Base-by-base conservation (phyloP, 2,113 vertebrate genomes). In the Falco punctatus region DNA sequence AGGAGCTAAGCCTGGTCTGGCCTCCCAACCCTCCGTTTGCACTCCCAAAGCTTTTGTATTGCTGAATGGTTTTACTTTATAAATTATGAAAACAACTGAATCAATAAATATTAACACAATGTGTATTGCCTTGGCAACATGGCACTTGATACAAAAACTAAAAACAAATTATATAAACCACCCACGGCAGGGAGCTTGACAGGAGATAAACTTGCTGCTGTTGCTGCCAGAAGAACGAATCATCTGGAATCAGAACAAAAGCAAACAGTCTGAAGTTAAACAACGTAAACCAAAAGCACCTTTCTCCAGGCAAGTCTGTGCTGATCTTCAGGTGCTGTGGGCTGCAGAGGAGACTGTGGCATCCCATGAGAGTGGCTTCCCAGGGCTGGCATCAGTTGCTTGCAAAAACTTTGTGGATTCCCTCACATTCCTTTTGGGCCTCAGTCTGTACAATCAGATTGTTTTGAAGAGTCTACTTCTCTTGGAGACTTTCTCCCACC, bases 71-170 rank as follows among this genome's bases (percentile, higher is more conserved):
- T 97, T 92, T 49, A n/a, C 74, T 90, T 91, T 86, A 90, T 80
- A 87, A 97, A 92, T 93, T 69, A 93, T 67, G 81, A 89, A 94
- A 94, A 86, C 74, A 73, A 80, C 74, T 11, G 81, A 96, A 96
- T 97, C 86, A 59, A 88, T 97, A 97, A 97, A 96, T 97, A 98
- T 94, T 97, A 96, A 69, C 95, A 97, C 95, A 95, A 95, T 86
- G 74, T 90, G 88, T 90, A 96, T 95, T 91, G 91, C 97, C 92
- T 96, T 98, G 90, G 95, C 95, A 97, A 97, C 94, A 18, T 52
- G 42, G 91, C 58, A 71, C 87, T 97, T 91, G 93, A 93, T 92
- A 93, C 70, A 94, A 96, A 97, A 96, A 95, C 94, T 95, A 95
- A 96, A 94, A 91, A 81, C 96, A 94, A 90, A 97, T 97, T 95